phyloP scores from a whole-genome alignment of 2,113 vertebrate genomes.

The Scophthalmus maximus region DNA sequence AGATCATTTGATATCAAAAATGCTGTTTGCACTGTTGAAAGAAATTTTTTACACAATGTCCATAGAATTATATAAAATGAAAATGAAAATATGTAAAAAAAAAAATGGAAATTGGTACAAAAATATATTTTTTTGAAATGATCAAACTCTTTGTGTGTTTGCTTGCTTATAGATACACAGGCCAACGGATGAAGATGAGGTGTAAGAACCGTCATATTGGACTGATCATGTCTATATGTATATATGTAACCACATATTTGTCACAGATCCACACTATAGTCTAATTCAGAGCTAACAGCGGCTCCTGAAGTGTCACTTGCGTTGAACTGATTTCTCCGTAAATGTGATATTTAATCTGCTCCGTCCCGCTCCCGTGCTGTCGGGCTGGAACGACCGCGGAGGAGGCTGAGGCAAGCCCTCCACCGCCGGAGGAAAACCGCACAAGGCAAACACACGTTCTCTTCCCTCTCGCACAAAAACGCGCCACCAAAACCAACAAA shows the following conservation, averaged over 20 bases:
- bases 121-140: too few species aligned
- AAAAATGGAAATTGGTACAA: too few species aligned
- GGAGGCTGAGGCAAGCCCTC: slow-evolving; percentile 51
- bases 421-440: slow-evolving; percentile 65
- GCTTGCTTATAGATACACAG: too few species aligned
- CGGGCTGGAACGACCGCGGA: slow-evolving; percentile 34
- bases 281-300: not conserved
- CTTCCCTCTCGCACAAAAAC: slow-evolving; percentile 40
- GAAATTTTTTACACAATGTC: too few species aligned
- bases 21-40: not conserved
- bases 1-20: too few species aligned
- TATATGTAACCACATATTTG: too few species aligned
- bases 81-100: too few species aligned
- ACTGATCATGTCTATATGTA: too few species aligned
- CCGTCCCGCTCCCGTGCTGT: not conserved
- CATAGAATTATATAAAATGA: too few species aligned
- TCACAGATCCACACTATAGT: not conserved
- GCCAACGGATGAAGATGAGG: too few species aligned
- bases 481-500: slow-evolving; percentile 58
- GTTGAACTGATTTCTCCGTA: not conserved
- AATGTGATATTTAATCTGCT: slow-evolving; percentile 3
- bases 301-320: not conserved
- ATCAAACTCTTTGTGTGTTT: too few species aligned
- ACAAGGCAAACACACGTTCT: slow-evolving; percentile 63
- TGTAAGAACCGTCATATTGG: too few species aligned